Base-by-base conservation (phyloP, 2,888 invertebrate genomes). In the Drosophila fulvimacula region DNA sequence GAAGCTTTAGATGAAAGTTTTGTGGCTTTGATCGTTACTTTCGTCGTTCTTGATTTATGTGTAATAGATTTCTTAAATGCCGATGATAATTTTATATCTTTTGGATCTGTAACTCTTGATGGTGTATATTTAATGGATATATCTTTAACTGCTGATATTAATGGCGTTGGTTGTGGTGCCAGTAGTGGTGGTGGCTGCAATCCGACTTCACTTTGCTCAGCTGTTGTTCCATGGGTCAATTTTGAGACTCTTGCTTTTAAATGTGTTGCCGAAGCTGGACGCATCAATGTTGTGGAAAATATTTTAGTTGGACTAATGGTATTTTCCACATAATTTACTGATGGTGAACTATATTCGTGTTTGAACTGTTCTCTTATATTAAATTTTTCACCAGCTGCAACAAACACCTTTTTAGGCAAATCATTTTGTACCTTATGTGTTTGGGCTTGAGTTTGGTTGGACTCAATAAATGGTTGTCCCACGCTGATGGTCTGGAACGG, bases 341-440 rank as follows among this genome's bases (percentile, higher is more conserved):
- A 48, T 13, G 13, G 13, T 1, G 32, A 17, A 17, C 4, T 48
- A 30, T 32, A 7, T 27, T 32, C 32, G 13, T 19, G 17, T 24
- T 36, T 24, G 5, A 0, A 5, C 36, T 15, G 15, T 36, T 24
- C 15, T 1, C 41, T 39, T 4, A 53, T 17, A 9, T 72, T 78
- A 27, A 86, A 86, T 5, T 64, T 48, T 24, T 76, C 73, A 1
- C 81, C 82, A 19, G 63, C 48, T 13, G 76, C 73, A 10, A 81
- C 27, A 44, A 68, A 75, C 3, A 76, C 19, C 6, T 67, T 58
- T 10, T 80, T 69, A 2, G 10, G 48, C 0, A 6, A 17, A 19
- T 19, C 32, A 30, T 6, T 52, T 19, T 27, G 27, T 9, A 13
- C 24, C 11, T 51, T 56, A 15, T 13, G 34, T 5, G n/a, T 1